A percentile compares a stretch with the other conserved stretches of the same genome.
These are phyloP conservation scores for Dryoscopus gambensis DNA, from an alignment of 2,113 vertebrate species.

Conservation along the genomic window DNA sequence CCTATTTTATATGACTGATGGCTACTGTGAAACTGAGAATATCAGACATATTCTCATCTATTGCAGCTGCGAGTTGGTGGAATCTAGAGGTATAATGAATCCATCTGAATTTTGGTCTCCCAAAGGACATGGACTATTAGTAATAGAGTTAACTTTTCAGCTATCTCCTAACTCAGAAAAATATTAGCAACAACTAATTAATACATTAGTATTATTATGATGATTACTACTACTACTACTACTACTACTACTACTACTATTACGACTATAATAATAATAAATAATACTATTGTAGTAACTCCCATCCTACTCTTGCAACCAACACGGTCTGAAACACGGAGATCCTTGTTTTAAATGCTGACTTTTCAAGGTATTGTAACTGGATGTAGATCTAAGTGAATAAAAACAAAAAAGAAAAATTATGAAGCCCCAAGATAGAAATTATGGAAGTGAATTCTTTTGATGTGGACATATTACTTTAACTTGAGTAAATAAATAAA, in stretches of 20 bases:
- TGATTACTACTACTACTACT: neutral
- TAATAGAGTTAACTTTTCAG: neutral
- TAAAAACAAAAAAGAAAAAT: neutral
- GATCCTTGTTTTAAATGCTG: neutral
- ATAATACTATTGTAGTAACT: neutral
- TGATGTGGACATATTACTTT: neutral
- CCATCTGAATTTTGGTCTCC: neutral
- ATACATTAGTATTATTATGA: neutral
- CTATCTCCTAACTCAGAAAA: neutral
- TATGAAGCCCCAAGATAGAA: neutral
- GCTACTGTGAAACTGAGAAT: neutral
- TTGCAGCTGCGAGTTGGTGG: neutral
- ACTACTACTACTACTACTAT: neutral
- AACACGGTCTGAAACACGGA: neutral
- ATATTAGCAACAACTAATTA: neutral
- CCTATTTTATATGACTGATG: neutral
- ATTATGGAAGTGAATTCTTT: neutral
- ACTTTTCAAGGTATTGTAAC: neutral
- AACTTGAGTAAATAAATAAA: constrained; percentile 12
- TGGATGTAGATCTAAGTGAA: neutral
- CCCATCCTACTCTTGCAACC: neutral
- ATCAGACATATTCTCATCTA: neutral
- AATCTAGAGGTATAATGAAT: neutral
- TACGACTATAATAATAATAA: neutral
- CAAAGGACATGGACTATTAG: neutral